phyloP scores from a whole-genome alignment of 2,888 invertebrate species.

The Euzetes globulus region DNA sequence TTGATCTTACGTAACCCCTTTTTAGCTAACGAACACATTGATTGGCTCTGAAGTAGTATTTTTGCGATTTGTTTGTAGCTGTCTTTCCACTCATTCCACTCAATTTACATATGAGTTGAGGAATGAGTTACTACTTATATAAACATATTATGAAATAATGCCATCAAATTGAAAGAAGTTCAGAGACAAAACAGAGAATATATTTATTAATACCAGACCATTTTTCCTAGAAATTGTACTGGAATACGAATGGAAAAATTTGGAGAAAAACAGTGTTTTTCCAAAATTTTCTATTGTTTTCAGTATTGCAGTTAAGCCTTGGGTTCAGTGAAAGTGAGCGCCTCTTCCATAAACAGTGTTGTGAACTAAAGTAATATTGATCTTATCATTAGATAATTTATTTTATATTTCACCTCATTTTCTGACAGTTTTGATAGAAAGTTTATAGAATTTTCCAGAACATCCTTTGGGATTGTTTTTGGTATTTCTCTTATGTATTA shows the following conservation, averaged over 20 bases:
- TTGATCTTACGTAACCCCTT: not conserved
- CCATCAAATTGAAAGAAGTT: not conserved
- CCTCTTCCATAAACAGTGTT: too few species aligned
- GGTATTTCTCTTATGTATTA: too few species aligned
- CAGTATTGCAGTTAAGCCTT: too few species aligned
- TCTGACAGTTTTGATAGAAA: not conserved
- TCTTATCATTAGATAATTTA: constrained; percentile 14
- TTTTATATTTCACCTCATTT: not conserved
- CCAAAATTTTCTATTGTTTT: too few species aligned
- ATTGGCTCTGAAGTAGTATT: not conserved
- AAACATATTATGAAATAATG: not conserved
- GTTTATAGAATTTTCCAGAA: not conserved
- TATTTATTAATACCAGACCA: not conserved
- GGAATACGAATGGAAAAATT: not conserved
- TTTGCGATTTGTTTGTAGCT: constrained; percentile 1
- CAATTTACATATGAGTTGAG: constrained; percentile 21
- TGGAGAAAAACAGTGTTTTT: too few species aligned
- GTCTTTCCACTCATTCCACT: not conserved
- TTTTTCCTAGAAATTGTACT: not conserved
- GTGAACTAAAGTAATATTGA: not conserved
- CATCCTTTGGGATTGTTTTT: not conserved
- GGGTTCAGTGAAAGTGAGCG: too few species aligned
- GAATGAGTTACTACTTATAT: not conserved
- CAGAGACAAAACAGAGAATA: not conserved
- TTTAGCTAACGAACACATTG: not conserved